A percentile compares a stretch with the other conserved stretches of the same genome.
Conservation (phyloP, 2,888 invertebrate species). For the Cancer borealis region DNA sequence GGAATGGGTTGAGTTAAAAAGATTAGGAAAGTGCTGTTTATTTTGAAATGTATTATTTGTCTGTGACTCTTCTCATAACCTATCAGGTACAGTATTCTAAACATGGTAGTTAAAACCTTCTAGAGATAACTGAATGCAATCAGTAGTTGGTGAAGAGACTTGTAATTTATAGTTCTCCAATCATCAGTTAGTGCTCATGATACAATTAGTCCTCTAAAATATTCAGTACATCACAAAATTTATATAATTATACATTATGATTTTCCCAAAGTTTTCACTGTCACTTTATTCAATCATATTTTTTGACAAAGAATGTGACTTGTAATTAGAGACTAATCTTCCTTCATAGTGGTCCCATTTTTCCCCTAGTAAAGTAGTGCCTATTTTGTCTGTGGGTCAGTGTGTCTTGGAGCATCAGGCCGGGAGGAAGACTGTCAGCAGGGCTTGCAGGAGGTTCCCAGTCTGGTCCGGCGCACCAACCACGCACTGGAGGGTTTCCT, state of each 20-base stretch:
- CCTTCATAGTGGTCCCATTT: neutral
- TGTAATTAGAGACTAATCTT: neutral
- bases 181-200: neutral
- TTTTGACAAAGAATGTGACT: neutral
- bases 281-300: neutral
- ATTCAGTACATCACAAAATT: neutral
- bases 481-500: slow-evolving; percentile 81
- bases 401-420: slow-evolving; percentile 82
- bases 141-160: neutral
- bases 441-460: slow-evolving; percentile 80
- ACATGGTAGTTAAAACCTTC: neutral
- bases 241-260: neutral
- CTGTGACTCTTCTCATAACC: neutral
- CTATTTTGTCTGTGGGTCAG: slow-evolving; percentile 78
- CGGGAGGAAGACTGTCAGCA: slow-evolving; percentile 80
- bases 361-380: slow-evolving; percentile 32
- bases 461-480: slow-evolving; percentile 80
- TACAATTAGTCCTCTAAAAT: neutral
- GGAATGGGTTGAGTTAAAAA: neutral
- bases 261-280: neutral
- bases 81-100: neutral
- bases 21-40: neutral
- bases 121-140: neutral
- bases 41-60: neutral
- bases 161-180: slow-evolving; percentile 5